phyloP scores from a whole-genome alignment of 1,140 invertebrate species.

The Pseudomyrmex sp. region DNA sequence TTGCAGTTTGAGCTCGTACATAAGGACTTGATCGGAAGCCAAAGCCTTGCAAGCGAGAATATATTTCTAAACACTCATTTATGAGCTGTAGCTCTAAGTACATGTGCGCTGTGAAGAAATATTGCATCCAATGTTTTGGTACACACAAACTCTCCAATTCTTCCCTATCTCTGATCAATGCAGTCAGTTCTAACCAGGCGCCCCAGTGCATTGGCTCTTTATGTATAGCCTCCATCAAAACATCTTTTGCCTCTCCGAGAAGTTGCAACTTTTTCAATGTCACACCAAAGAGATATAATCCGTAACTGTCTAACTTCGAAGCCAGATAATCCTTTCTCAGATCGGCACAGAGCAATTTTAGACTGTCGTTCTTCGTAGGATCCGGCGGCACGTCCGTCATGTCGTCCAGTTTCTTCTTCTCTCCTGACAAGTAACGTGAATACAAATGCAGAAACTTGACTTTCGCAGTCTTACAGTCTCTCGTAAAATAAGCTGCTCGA shows the following conservation, averaged over 20 bases:
- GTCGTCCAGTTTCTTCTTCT: constrained; percentile 95
- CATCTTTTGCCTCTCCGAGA: constrained; percentile 89
- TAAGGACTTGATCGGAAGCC: constrained; percentile 96
- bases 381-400: constrained; percentile 91
- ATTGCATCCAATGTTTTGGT: constrained; percentile 97
- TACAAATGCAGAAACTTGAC: constrained; percentile 93
- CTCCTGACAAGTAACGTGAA: constrained; percentile 93
- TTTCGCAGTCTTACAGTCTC: constrained; percentile 89
- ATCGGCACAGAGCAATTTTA: constrained; percentile 86
- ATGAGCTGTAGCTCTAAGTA: constrained; percentile 96
- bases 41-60: constrained; percentile 90
- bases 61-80: constrained; percentile 95
- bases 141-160: constrained; percentile 88
- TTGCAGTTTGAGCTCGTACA: constrained; percentile 96
- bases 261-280: constrained; percentile 95
- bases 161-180: constrained; percentile 92
- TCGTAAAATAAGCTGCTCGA: constrained; percentile 93
- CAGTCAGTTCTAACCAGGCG: constrained; percentile 96
- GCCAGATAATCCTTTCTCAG: constrained; percentile 87
- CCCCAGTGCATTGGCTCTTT: constrained; percentile 95
- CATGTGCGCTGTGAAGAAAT: constrained; percentile 96
- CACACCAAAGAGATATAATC: constrained; percentile 96
- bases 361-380: constrained; percentile 86
- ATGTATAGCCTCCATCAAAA: constrained; percentile 92
- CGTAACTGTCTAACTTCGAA: constrained; percentile 93